Percentiles rank a stretch among this genome's conserved stretches.
These are phyloP conservation scores for Parascotia fuliginaria DNA, from an alignment of 2,888 invertebrate species.

Conservation along the genomic window DNA sequence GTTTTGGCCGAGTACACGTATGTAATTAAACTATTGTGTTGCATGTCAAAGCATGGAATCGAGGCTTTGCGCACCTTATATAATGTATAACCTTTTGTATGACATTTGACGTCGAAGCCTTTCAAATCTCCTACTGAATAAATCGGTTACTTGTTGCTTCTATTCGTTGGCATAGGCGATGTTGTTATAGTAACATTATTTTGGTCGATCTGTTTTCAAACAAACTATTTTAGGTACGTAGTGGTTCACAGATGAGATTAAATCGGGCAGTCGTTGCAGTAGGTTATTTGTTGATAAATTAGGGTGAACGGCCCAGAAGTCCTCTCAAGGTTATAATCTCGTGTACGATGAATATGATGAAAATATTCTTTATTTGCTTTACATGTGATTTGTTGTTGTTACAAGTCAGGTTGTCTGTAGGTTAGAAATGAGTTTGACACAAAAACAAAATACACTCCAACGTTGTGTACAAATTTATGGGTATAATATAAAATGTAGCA, in stretches of 20 bases:
- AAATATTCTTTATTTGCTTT: constrained; percentile 19
- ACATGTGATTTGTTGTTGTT: constrained; percentile 38
- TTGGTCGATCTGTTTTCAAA: constrained; percentile 56
- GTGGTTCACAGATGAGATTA: constrained; percentile 45
- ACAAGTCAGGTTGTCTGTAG: constrained; percentile 7
- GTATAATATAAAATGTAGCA: background rate
- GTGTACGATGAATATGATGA: constrained; percentile 32
- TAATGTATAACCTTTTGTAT: constrained; percentile 77
- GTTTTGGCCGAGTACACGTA: constrained; percentile 56
- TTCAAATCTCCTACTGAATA: constrained; percentile 53
- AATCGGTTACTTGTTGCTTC: constrained; percentile 66
- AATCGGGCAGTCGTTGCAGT: constrained; percentile 40
- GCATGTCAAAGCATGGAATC: constrained; percentile 59
- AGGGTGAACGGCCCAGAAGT: constrained; percentile 42
- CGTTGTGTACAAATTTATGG: background rate
- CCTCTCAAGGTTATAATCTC: constrained; percentile 41
- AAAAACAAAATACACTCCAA: background rate
- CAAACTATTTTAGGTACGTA: constrained; percentile 49
- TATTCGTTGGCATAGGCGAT: constrained; percentile 36
- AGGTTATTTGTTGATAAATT: constrained; percentile 39
- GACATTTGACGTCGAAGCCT: constrained; percentile 72
- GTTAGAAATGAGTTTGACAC: background rate
- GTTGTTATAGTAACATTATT: constrained; percentile 48
- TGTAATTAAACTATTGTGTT: constrained; percentile 74
- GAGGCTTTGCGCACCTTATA: constrained; percentile 58